Evolutionary conservation across 2,113 vertebrate genomes (phyloP).

Genomic region (Eclectus roratus): DNA sequence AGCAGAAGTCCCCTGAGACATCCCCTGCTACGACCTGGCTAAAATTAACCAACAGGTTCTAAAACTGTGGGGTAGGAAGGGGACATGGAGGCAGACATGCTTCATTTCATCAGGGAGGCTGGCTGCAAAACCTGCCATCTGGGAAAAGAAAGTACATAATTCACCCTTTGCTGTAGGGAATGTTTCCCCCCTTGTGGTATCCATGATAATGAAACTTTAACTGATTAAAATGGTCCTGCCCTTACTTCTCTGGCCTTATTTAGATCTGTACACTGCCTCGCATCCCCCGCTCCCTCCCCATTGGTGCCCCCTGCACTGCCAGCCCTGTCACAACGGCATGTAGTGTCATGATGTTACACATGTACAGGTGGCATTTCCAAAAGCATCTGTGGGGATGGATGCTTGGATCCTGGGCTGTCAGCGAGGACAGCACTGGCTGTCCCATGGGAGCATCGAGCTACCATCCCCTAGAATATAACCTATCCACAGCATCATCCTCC

Average conservation of each 20-base stretch:
- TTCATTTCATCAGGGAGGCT: neutral
- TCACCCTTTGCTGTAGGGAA: rapidly evolving
- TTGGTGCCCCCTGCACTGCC: neutral
- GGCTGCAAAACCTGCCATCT: neutral
- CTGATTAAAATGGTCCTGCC: neutral
- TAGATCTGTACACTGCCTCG: rapidly evolving
- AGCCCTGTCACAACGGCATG: neutral
- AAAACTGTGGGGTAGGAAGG: neutral
- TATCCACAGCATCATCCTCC: neutral
- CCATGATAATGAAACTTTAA: neutral
- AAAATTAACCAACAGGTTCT: neutral
- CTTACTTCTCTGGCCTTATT: neutral
- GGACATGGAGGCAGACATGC: rapidly evolving
- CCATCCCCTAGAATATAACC: neutral
- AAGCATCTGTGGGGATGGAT: neutral
- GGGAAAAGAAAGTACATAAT: neutral
- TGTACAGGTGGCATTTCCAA: neutral
- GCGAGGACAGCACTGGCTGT: neutral
- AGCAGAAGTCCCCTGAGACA: neutral
- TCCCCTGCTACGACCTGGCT: rapidly evolving
- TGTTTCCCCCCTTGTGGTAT: neutral
- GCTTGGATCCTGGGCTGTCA: neutral
- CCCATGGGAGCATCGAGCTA: neutral
- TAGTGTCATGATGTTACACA: rapidly evolving
- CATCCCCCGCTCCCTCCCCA: neutral